phyloP scores from a whole-genome alignment of 2,797 vertebrate species.

The Gymnodraco acuticeps region DNA sequence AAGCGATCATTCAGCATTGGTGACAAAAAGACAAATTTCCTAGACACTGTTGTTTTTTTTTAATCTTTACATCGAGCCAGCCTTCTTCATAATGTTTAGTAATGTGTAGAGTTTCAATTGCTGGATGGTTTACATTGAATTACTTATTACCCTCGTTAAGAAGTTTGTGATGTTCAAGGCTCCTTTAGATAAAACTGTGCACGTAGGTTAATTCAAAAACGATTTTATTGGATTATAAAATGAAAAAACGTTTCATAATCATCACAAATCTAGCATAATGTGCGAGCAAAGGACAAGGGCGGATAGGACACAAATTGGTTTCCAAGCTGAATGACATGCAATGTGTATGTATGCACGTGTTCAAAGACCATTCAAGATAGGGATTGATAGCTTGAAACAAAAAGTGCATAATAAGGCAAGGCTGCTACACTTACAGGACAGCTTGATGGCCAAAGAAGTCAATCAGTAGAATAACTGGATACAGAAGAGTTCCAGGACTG shows the following conservation, averaged over 20 bases:
- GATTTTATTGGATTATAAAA: neutral
- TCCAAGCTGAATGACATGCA: neutral
- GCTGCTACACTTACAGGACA: neutral
- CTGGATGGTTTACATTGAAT: neutral
- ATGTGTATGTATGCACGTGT: neutral
- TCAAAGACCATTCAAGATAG: neutral
- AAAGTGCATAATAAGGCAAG: conserved; percentile 19
- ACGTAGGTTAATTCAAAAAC: neutral
- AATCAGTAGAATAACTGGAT: neutral
- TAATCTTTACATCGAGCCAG: neutral
- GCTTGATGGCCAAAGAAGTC: neutral
- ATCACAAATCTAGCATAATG: conserved; percentile 4
- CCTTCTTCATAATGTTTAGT: too few species aligned
- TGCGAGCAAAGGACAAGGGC: neutral
- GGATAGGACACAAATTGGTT: neutral
- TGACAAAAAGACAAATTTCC: conserved; percentile 20
- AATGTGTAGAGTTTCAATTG: neutral
- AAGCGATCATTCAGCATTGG: neutral
- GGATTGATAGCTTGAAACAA: neutral
- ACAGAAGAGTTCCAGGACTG: conserved; percentile 11
- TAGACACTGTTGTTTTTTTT: neutral
- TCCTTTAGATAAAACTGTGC: neutral
- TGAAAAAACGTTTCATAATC: neutral
- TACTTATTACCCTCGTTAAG: neutral
- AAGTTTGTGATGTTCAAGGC: neutral